These are phyloP conservation scores for Eunapius fragilis DNA, from an alignment of 37 sponge, comb jelly and placozoan species.

Conservation along the genomic window DNA sequence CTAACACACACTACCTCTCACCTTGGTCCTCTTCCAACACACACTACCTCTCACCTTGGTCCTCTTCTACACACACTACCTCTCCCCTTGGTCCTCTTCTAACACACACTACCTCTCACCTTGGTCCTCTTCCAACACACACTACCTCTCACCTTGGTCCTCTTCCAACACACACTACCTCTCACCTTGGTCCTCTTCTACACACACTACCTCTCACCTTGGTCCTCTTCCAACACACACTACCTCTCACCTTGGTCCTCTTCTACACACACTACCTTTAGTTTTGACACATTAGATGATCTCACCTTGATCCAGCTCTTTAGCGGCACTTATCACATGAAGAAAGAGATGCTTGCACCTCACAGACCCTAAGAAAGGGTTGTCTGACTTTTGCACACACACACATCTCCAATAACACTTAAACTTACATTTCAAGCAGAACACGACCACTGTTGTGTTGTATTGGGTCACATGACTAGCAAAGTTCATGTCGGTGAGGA, in stretches of 20 bases:
- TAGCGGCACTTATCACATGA: constrained; percentile 26
- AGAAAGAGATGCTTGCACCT: constrained; percentile 9
- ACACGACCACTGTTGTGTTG: constrained; percentile 29
- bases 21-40: too few relatives aligned
- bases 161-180: too few relatives aligned
- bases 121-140: too few relatives aligned
- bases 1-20: too few relatives aligned
- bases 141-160: too few relatives aligned
- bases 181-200: too few relatives aligned
- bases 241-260: not conserved
- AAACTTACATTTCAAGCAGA: constrained; percentile 47
- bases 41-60: too few relatives aligned
- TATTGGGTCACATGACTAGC: not conserved
- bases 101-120: too few relatives aligned
- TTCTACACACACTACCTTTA: not conserved
- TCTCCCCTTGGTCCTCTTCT: not conserved
- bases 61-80: too few relatives aligned
- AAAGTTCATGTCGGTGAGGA: constrained; percentile 29
- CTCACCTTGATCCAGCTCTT: constrained; percentile 19
- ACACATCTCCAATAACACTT: not conserved
- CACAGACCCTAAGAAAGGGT: constrained; percentile 19
- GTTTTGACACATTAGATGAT: too few relatives aligned
- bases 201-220: too few relatives aligned
- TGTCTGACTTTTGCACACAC: not conserved
- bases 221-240: too few relatives aligned